phyloP scores from a whole-genome alignment of 2,797 vertebrate species.

The Coregonus ussuriensis region DNA sequence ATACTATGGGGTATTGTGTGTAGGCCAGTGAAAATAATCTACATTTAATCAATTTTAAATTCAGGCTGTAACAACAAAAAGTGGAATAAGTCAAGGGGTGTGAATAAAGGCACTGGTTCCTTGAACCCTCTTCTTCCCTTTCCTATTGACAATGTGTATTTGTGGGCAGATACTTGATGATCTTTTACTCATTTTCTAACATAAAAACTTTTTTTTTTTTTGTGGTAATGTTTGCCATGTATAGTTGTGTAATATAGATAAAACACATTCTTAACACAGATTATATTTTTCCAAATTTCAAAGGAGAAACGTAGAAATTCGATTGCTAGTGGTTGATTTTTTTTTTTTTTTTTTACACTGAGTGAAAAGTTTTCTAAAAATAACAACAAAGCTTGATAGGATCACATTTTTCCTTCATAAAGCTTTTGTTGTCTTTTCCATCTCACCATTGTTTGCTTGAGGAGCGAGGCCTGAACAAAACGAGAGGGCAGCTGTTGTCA shows the following conservation, averaged over 20 bases:
- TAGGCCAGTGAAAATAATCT: too few species aligned
- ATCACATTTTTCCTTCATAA: too few species aligned
- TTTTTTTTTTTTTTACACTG: slow-evolving; percentile 5
- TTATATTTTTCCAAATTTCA: not conserved
- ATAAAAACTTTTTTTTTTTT: not conserved
- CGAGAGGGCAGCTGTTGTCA: not conserved
- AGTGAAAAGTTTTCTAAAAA: slow-evolving; percentile 4
- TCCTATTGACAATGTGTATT: not conserved
- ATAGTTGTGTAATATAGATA: not conserved
- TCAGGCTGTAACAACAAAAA: too few species aligned
- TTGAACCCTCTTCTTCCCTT: not conserved
- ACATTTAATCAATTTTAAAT: too few species aligned
- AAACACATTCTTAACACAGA: slow-evolving; percentile 1
- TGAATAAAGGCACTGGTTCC: not conserved
- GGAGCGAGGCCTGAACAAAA: not conserved
- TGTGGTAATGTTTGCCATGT: not conserved
- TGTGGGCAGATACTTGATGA: not conserved
- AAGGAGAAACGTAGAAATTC: not conserved
- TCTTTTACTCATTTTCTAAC: not conserved
- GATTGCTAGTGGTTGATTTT: not conserved
- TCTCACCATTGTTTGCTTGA: not conserved
- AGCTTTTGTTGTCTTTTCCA: not conserved
- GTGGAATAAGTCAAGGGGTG: too few species aligned
- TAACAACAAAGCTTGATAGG: too few species aligned
- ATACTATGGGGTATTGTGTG: too few species aligned